Evolutionary conservation across 92 coral and sea anemone species (phyloP), one percentile per base, ranked within the genome.

Genomic region (Phenganax subtilis): DNA sequence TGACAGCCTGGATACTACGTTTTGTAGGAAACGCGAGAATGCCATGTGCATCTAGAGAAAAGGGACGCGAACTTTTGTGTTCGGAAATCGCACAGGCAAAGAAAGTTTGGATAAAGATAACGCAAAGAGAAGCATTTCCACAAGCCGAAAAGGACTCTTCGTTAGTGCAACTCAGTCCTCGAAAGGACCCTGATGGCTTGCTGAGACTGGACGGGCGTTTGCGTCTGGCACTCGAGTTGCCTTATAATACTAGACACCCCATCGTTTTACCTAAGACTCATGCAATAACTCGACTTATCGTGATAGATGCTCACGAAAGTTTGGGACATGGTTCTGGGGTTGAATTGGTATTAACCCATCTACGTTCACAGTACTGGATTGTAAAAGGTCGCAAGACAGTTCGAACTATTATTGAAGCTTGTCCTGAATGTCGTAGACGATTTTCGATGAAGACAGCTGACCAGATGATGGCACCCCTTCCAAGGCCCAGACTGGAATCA

Each of bases 401-500:
- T 56, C 76, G 90, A 31, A 75, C 65, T 64, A 10, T 75, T 7
- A 58, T 72, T 47, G 80, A 83, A 9, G 9, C 71, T 7, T 88
- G 88, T 75, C 57, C 80, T 37, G 84, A 66, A 71, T 88, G 90
- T 55, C 74, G 84, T 29, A 82, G 55, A 28, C 57, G 86, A 51
- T 85, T 85, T 55, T 54, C 75, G n/a, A 74, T 67, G 77, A 87
- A 76, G 55, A 80, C 75, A 16, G 80, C 70, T 60, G 12, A 59
- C 10, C 87, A 87, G 77, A 88, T 88, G 76, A 85, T 85, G 88
- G 88, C 88, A 10, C 88, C 86, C 9, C 81, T 85, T 31, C 85
- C 86, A 25, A 85, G 64, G 56, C 76, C 81, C 57, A 85, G 88
- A 69, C 10, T 88, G 60, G 73, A 14, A 12, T 68, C 84, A 6